These are phyloP conservation scores for Bubo blakistoni DNA, from an alignment of 2,113 vertebrate genomes.

Conservation along the genomic window DNA sequence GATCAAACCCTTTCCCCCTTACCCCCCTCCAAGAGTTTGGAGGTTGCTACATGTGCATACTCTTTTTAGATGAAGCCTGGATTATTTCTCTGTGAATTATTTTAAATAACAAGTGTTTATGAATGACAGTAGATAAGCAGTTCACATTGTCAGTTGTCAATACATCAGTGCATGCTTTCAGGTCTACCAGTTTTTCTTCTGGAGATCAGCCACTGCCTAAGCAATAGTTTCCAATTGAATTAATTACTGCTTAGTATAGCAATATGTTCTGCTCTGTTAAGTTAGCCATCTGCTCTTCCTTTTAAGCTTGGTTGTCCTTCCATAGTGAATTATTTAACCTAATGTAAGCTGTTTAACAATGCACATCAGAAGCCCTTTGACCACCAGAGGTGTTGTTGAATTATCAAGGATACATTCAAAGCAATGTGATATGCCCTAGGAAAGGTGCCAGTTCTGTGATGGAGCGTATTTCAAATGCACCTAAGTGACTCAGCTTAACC, in stretches of 20 bases:
- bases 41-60: neutral
- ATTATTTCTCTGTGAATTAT: neutral
- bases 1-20: neutral
- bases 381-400: neutral
- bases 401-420: neutral
- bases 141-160: neutral
- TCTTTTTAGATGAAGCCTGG: neutral
- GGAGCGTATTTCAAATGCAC: neutral
- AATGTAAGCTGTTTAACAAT: neutral
- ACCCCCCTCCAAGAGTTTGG: neutral
- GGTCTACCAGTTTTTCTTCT: neutral
- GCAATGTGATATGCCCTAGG: neutral
- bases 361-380: neutral
- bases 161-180: neutral
- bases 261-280: constrained; percentile 1
- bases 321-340: neutral
- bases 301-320: neutral
- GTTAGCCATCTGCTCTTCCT: constrained; percentile 6
- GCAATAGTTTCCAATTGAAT: neutral
- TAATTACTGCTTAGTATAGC: constrained; percentile 8
- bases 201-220: neutral
- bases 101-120: neutral
- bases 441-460: neutral
- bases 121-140: neutral
- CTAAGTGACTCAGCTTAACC: neutral